Percentiles rank a stretch among this genome's conserved stretches.
These are phyloP conservation scores for Brachionus angularis DNA, from an alignment of 1,140 invertebrate species.

Conservation along the genomic window DNA sequence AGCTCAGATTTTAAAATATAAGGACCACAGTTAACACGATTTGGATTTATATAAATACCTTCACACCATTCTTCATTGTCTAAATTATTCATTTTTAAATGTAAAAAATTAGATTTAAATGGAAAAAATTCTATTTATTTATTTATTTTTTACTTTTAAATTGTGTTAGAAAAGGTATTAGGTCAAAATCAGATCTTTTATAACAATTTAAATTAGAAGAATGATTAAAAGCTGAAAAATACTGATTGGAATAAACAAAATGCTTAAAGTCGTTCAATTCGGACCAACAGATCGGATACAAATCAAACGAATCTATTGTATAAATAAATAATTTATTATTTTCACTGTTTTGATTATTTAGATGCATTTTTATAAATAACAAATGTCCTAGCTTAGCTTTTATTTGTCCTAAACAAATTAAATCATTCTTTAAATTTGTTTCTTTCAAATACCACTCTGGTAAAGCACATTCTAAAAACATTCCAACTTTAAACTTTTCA, in stretches of 20 bases:
- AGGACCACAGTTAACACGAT: not conserved
- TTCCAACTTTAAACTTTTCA: slow-evolving; percentile 2
- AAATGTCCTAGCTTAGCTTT: slow-evolving; percentile 13
- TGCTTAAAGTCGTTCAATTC: slow-evolving; percentile 1
- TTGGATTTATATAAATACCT: slow-evolving; percentile 1
- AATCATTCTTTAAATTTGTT: not conserved
- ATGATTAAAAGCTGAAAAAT: slow-evolving; percentile 4
- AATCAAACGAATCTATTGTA: not conserved
- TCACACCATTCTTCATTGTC: not conserved
- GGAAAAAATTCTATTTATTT: not conserved
- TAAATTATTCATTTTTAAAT: not conserved
- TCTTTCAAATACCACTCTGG: no score
- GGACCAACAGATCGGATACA: slow-evolving; percentile 7
- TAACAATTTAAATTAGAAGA: no score
- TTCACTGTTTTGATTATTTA: not conserved
- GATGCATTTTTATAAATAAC: slow-evolving; percentile 11
- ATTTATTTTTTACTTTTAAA: slow-evolving; percentile 13
- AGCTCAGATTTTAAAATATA: slow-evolving; percentile 20
- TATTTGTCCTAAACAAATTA: slow-evolving; percentile 12
- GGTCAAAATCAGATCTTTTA: no score
- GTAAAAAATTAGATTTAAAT: not conserved
- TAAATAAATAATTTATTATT: slow-evolving; percentile 21
- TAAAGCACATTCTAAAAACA: slow-evolving; percentile 1
- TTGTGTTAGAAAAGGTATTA: no score
- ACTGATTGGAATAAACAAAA: slow-evolving; percentile 6